phyloP scores from a whole-genome alignment of 2,113 vertebrate species.

The Rhinopomastus cyanomelas region DNA sequence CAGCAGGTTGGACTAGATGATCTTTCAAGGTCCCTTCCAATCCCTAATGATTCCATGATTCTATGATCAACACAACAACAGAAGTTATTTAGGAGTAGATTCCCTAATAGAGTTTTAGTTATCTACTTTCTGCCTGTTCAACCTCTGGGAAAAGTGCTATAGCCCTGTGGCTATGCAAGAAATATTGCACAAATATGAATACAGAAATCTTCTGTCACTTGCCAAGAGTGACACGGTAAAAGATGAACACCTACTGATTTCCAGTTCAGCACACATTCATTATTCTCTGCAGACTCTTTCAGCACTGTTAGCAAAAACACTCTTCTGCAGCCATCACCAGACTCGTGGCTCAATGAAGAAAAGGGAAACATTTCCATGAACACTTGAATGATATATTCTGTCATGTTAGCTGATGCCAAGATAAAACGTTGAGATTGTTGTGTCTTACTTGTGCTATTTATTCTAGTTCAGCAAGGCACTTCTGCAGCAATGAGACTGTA shows the following conservation, averaged over 20 bases:
- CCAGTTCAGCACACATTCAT: background rate
- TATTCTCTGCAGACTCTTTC: background rate
- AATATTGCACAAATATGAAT: background rate
- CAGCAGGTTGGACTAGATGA: too few relatives aligned
- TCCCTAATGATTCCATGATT: too few relatives aligned
- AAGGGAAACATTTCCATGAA: background rate
- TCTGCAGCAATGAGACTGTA: background rate
- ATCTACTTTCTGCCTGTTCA: background rate
- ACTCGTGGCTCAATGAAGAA: background rate
- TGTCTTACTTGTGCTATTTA: background rate
- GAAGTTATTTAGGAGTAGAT: background rate
- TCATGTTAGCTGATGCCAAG: background rate
- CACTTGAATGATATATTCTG: background rate
- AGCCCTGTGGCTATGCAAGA: background rate
- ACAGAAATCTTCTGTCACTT: background rate
- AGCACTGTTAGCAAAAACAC: background rate
- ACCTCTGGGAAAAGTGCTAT: accelerated
- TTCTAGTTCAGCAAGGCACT: background rate
- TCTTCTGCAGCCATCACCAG: background rate
- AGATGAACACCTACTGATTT: background rate
- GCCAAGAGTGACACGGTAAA: background rate
- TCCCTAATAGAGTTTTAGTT: background rate
- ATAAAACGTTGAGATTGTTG: background rate
- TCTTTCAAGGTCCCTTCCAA: too few relatives aligned
- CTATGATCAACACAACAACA: background rate